These are phyloP conservation scores for Avahi laniger DNA, from an alignment of 2,797 vertebrate species.

Conservation along the genomic window DNA sequence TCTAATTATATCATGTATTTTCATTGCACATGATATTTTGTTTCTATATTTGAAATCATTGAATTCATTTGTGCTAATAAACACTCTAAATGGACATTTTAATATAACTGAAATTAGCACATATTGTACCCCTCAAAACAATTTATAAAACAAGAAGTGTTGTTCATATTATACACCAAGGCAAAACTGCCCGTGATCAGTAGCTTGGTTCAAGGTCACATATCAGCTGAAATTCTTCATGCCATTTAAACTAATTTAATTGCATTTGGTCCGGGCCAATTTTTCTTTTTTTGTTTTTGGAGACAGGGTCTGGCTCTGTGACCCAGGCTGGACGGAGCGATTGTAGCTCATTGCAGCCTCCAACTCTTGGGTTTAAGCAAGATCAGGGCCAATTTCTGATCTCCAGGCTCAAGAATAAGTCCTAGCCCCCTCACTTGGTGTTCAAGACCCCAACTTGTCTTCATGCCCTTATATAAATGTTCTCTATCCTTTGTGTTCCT, in stretches of 20 bases:
- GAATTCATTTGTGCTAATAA: slow-evolving; percentile 69
- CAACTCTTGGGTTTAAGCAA: background rate
- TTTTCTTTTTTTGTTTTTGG: background rate
- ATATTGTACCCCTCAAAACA: background rate
- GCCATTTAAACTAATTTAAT: background rate
- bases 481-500: background rate
- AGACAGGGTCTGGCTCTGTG: background rate
- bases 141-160: background rate
- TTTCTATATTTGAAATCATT: slow-evolving; percentile 75
- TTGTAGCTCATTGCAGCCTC: background rate
- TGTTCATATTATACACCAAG: background rate
- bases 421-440: background rate
- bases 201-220: slow-evolving; percentile 20
- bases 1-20: slow-evolving; percentile 59
- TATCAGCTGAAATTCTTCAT: background rate
- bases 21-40: slow-evolving; percentile 64
- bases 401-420: background rate
- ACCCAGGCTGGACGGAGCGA: background rate
- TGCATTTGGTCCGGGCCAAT: background rate
- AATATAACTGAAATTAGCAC: slow-evolving; percentile 68
- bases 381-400: background rate
- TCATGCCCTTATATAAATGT: background rate
- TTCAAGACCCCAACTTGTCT: background rate
- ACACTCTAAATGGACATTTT: slow-evolving; percentile 64
- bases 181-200: background rate